Evolutionary conservation across 1,140 invertebrate genomes (phyloP).

Genomic region (Lutraria rhynchaena): DNA sequence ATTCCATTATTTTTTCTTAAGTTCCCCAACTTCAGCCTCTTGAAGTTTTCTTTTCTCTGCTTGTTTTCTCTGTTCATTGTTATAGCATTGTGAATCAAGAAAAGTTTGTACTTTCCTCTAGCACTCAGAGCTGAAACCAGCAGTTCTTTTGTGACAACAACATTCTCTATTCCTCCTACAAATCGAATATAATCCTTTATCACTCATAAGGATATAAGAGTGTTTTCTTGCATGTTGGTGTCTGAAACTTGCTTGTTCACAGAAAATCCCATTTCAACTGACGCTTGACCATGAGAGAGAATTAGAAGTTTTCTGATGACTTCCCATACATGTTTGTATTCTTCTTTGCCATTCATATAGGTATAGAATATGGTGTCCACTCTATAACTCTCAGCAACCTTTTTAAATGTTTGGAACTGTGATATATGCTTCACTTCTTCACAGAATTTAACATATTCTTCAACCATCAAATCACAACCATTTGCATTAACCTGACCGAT

Average conservation of each 20-base stretch:
- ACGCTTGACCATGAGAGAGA: slow-evolving; percentile 70
- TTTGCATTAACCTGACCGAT: not conserved
- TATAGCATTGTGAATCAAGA: not conserved
- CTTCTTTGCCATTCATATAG: not conserved
- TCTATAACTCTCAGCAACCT: not conserved
- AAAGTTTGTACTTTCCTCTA: not conserved
- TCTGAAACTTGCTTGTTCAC: slow-evolving; percentile 62
- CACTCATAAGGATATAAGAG: not conserved
- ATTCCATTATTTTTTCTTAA: not conserved
- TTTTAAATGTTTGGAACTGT: slow-evolving; percentile 1
- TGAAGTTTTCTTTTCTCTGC: not conserved
- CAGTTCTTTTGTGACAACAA: slow-evolving; percentile 7
- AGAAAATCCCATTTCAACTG: slow-evolving; percentile 68
- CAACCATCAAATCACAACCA: slow-evolving; percentile 31
- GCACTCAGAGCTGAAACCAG: slow-evolving; percentile 1
- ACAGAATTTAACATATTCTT: not conserved
- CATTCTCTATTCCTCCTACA: not conserved
- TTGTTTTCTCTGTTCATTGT: not conserved
- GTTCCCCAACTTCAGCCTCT: not conserved
- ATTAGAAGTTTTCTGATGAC: slow-evolving; percentile 58
- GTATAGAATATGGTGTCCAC: slow-evolving; percentile 56
- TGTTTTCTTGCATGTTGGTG: not conserved
- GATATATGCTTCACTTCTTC: not conserved
- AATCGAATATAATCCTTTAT: slow-evolving; percentile 1
- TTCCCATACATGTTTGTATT: slow-evolving; percentile 45